phyloP scores from a whole-genome alignment of 1,140 invertebrate genomes.

The Drosophila grimshawi region DNA sequence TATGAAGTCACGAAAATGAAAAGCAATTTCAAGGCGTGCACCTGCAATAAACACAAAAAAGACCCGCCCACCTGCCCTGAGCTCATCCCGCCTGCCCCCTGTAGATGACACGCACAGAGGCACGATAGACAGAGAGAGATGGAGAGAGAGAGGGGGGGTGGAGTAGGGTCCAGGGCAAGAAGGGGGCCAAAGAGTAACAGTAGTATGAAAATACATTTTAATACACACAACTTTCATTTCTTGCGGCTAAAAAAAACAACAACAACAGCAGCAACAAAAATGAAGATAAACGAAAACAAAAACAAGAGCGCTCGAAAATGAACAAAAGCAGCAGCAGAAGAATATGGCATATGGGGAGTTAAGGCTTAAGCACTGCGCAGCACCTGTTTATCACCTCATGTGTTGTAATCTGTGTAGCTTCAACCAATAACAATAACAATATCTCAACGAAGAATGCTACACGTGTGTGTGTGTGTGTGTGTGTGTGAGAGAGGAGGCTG shows the following conservation, averaged over 20 bases:
- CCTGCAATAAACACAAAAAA: conserved; percentile 71
- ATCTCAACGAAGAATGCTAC: conserved; percentile 36
- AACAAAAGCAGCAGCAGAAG: conserved; percentile 63
- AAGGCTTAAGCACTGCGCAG: conserved; percentile 59
- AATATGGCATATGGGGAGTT: conserved; percentile 61
- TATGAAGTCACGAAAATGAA: conserved; percentile 76
- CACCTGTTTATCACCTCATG: conserved; percentile 80
- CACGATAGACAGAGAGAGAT: background rate
- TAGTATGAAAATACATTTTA: conserved; percentile 72
- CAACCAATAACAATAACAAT: conserved; percentile 47
- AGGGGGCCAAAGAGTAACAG: conserved; percentile 69
- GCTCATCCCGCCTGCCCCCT: background rate
- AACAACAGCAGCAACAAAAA: background rate
- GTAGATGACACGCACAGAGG: conserved; percentile 53
- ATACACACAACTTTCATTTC: conserved; percentile 80
- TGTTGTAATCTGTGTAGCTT: conserved; percentile 78
- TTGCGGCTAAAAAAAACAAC: conserved; percentile 55
- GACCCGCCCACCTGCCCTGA: conserved; percentile 18
- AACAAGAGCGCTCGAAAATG: conserved; percentile 70
- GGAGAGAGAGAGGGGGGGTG: background rate
- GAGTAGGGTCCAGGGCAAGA: background rate
- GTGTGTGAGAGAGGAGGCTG: conserved; percentile 22
- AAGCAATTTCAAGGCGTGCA: conserved; percentile 80
- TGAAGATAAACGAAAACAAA: conserved; percentile 36
- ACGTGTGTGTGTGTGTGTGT: conserved; percentile 15